Base-by-base conservation (phyloP, 1,140 invertebrate genomes). In the Neodiprion virginianus region DNA sequence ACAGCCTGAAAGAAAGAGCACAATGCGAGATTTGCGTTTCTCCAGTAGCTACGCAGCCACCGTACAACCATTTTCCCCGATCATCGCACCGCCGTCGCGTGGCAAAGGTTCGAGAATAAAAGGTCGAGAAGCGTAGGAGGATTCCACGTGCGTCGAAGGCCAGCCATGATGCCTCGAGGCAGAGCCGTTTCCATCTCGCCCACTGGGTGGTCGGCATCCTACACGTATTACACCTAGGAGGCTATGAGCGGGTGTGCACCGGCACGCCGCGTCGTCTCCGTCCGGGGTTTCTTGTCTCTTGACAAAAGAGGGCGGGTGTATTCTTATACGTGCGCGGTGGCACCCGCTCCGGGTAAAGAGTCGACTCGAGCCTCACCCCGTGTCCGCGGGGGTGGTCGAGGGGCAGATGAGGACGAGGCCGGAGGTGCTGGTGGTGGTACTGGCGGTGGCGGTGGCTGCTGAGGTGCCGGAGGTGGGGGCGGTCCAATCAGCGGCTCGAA, bases 401-500 rank as follows among this genome's bases (percentile, higher is more conserved):
- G 75, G 76, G 77, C 78, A 78, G 79, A 68, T 11, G 11, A 11
- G 53, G 67, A 68, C 17, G 9, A 21, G 76, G 21, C 70, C 72
- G 72, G 76, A 82, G 80, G 85, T 83, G 83, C 50, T 53, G 50
- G 50, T 53, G 50, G 50, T 53, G 50, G 50, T 53, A 53, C 50
- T 53, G 50, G 17, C 17, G 17, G 17, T 21, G 17, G 17, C 17
- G 50, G 50, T 53, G n/a, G 50, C 50, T 53, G 10, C 50, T 68
- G 67, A 73, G 74, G 72, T 73, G 70, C 73, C 71, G 74, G 21
- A 71, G 72, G 73, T 76, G 82, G 80, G 85, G 84, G 83, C 84
- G 84, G 86, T 88, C 87, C 87, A 88, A 88, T 88, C 85, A 87
- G 84, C 84, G 86, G 74, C 50, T 53, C 50, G 50, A 53, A 14